Base-by-base conservation (phyloP, 2,113 vertebrate genomes). In the Strix uralensis region DNA sequence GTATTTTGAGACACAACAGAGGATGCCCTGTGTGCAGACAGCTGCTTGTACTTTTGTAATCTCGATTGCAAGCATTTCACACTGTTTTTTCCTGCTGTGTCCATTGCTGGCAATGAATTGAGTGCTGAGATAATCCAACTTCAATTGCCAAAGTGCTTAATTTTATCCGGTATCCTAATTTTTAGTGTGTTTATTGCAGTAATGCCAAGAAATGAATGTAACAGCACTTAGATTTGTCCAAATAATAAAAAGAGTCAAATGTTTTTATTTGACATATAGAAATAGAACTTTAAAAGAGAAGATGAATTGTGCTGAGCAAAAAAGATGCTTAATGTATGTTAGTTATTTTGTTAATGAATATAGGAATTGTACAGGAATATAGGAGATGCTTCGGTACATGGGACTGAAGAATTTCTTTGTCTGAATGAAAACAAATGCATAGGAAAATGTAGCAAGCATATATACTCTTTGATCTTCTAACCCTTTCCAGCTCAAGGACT, bases 41-140 rank as follows among this genome's bases (percentile, higher is more conserved):
- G 61, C 86, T 94, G 73, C 81, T 89, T 87, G 44, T 81, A n/a
- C 86, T 96, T 93, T 54, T 79, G n/a, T 80, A 40, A 86, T 66
- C 51, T 77, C 32, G 4, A 59, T 36, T 94, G 49, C 84, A 89
- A 54, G 52, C 46, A 38, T 91, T 91, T 96, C 95, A 95, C 62
- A 80, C 80, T 87, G 81, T 6, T 87, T 92, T 91, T 94, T 87
- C 95, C 77, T 92, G 70, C 95, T 95, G 94, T 72, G 91, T 88
- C 83, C 65, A 51, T 82, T 87, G 69, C 83, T 95, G 83, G 58
- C 92, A 92, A 46, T 69, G 83, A 66, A 69, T 87, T 91, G 54
- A 40, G 40, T 61, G 83, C 70, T 96, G 94, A 94, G 83, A 89
- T 96, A 95, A 95, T 94, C 66, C 62, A 92, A 27, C 49, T 82